Evolutionary conservation across 2,113 vertebrate species (phyloP).

Genomic region (Aythya baeri): DNA sequence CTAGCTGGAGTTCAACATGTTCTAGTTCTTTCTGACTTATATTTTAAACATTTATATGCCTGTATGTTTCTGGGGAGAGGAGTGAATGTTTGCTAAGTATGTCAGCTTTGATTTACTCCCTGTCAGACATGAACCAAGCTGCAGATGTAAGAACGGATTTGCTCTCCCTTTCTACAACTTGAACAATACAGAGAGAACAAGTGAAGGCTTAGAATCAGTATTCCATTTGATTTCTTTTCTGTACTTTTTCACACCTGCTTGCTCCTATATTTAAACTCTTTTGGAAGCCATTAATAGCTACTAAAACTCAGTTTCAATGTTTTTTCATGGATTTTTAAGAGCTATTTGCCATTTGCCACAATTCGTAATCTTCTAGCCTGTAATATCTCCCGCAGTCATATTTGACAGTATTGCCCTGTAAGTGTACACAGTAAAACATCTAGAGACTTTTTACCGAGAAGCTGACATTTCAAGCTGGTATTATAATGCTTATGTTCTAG

Average conservation of each 20-base stretch:
- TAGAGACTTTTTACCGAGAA: background rate
- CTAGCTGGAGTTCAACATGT: background rate
- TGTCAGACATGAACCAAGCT: background rate
- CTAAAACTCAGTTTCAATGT: background rate
- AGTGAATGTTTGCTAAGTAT: background rate
- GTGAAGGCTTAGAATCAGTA: background rate
- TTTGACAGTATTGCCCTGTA: background rate
- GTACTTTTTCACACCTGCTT: background rate
- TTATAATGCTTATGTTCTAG: background rate
- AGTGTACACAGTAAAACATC: background rate
- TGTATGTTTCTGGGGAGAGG: background rate
- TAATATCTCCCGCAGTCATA: background rate
- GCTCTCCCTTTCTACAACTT: background rate
- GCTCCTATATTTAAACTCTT: background rate
- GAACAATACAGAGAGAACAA: background rate
- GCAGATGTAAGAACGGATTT: background rate
- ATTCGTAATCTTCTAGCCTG: background rate
- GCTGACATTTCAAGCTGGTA: background rate
- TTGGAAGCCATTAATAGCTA: background rate
- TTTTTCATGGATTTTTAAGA: background rate
- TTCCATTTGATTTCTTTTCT: background rate
- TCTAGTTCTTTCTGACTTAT: background rate
- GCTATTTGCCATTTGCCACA: background rate
- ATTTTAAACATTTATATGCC: accelerated
- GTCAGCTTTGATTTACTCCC: background rate